Evolutionary conservation across 2,113 vertebrate species (phyloP).

Genomic region (Pipra filicauda): DNA sequence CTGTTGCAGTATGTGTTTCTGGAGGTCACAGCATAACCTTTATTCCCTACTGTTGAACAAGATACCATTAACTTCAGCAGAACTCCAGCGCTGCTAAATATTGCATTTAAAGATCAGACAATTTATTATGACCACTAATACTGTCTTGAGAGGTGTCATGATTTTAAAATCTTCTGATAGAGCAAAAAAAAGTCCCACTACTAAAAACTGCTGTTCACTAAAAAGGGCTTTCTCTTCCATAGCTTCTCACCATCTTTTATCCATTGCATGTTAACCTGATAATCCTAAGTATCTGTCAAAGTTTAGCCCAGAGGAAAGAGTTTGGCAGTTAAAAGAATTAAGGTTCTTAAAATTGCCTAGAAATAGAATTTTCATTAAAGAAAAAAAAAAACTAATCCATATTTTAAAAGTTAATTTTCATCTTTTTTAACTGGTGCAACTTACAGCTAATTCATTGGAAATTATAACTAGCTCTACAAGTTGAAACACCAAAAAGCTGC

Average conservation of each 20-base stretch:
- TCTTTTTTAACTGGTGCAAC: background rate
- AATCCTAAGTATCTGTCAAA: slow-evolving; percentile 39
- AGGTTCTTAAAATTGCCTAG: slow-evolving; percentile 6
- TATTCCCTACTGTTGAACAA: background rate
- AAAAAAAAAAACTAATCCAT: background rate
- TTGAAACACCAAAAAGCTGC: background rate
- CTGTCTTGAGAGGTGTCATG: background rate
- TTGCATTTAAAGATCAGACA: background rate
- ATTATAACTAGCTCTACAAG: slow-evolving; percentile 9
- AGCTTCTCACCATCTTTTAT: background rate
- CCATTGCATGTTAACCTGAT: slow-evolving; percentile 6
- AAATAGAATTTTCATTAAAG: slow-evolving; percentile 42
- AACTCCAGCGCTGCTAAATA: background rate
- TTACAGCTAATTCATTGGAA: background rate
- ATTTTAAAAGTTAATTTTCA: slow-evolving; percentile 32
- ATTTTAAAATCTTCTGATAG: background rate
- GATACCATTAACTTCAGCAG: background rate
- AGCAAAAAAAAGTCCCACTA: background rate
- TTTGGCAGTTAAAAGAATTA: slow-evolving; percentile 26
- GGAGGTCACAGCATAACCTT: background rate
- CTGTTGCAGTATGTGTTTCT: background rate
- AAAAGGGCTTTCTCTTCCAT: background rate
- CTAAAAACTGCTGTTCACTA: background rate
- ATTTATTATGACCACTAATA: background rate
- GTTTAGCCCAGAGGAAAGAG: slow-evolving; percentile 3